phyloP scores from a whole-genome alignment of 2,113 vertebrate genomes.

The Mixornis gularis region DNA sequence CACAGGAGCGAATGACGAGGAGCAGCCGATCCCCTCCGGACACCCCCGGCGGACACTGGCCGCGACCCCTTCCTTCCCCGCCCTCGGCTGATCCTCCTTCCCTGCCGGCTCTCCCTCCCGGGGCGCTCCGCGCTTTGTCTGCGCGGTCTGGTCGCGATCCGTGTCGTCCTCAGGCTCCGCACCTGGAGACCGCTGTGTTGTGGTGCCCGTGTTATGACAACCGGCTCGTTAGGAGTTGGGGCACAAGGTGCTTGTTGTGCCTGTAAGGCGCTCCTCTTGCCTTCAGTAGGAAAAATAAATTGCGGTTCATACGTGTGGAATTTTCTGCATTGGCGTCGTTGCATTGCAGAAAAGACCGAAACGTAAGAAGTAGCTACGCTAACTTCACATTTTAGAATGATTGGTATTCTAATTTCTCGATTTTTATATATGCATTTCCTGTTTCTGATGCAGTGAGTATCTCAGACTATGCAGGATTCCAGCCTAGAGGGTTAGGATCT shows the following conservation, averaged over 20 bases:
- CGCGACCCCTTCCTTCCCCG: too few relatives aligned
- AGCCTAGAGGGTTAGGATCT: background rate
- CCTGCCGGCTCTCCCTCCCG: background rate
- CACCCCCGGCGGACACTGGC: background rate
- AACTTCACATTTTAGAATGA: background rate
- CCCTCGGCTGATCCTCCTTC: background rate
- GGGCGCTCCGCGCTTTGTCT: background rate
- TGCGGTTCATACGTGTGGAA: fast-evolving
- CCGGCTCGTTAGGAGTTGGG: background rate
- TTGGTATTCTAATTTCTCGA: background rate
- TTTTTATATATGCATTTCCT: background rate
- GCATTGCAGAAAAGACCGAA: background rate
- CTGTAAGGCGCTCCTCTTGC: background rate
- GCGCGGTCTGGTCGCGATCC: fast-evolving
- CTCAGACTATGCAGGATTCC: background rate
- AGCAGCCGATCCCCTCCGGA: background rate
- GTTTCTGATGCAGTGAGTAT: background rate
- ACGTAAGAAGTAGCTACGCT: fast-evolving
- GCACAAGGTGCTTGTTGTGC: background rate
- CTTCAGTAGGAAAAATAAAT: background rate
- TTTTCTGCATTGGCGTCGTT: background rate
- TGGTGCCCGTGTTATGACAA: slow-evolving; percentile 1
- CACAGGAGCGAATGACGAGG: background rate
- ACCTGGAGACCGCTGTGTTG: slow-evolving; percentile 2
- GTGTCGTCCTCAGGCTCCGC: background rate